Evolutionary conservation across 1,140 invertebrate species (phyloP).

Genomic region (Nautilus pompilius): DNA sequence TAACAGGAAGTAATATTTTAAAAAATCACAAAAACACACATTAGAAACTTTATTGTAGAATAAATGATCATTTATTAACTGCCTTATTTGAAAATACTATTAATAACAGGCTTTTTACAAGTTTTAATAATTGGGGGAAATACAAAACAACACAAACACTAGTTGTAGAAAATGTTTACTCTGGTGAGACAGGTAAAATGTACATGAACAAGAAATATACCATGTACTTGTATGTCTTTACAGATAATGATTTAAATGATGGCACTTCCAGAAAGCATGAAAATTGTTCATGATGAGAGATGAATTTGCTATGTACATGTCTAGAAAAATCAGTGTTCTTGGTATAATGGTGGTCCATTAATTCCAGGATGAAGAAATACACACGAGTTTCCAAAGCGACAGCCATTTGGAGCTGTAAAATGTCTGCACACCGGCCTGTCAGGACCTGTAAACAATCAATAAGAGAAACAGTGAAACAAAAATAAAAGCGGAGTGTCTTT

Average conservation of each 20-base stretch:
- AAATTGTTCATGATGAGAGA: neutral
- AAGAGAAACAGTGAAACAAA: too few species aligned
- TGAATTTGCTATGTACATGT: neutral
- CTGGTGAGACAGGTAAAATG: neutral
- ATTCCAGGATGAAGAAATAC: slow-evolving; percentile 39
- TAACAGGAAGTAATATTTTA: too few species aligned
- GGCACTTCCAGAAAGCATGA: neutral
- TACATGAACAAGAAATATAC: neutral
- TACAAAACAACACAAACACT: too few species aligned
- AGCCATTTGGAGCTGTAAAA: slow-evolving; percentile 30
- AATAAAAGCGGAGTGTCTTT: too few species aligned
- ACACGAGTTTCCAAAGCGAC: slow-evolving; percentile 35
- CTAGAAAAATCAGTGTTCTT: neutral
- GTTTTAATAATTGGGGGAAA: too few species aligned
- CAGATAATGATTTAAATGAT: neutral
- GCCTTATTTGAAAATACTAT: too few species aligned
- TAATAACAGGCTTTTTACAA: too few species aligned
- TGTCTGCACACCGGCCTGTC: slow-evolving; percentile 42
- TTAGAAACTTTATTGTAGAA: too few species aligned
- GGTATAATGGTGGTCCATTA: slow-evolving; percentile 28
- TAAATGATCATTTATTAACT: too few species aligned
- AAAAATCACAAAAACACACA: too few species aligned
- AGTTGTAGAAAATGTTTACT: slow-evolving; percentile 1
- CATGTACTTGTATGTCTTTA: neutral
- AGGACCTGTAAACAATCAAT: too few species aligned